Evolutionary conservation across 2,113 vertebrate genomes (phyloP), one percentile per base, ranked within the genome.

Genomic region (Chinchilla lanigera): DNA sequence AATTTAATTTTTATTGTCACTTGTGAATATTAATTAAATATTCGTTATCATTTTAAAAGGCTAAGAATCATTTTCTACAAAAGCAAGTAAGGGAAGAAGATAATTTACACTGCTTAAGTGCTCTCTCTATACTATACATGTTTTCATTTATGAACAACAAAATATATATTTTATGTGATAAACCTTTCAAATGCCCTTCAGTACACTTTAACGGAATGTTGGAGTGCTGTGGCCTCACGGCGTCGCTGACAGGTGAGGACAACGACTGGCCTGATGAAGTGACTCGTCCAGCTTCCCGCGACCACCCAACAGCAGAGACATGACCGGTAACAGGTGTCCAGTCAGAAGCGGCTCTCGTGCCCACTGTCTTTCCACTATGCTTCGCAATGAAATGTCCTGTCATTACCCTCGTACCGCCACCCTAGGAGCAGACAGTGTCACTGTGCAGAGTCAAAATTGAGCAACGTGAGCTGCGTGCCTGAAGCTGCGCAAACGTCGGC

Each of bases 21-120:
- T 77, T 92, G 33, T 47, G 61, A 89, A 78, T 92, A 80, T 61
- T 63, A 84, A 38, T 91, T 88, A 94, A 86, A 58, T 65, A 69
- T 50, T 58, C 7, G 89, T 26, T 71, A 65, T 63, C 94, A 67
- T 17, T 60, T 85, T 94, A 52, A 61, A 92, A 65, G 54, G 35
- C 3, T 50, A 63, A 73, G 19, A 86, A 81, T 63, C 50, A 65
- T 73, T 93, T 95, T 86, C 44, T 89, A 69, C 35, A 7, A 94
- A 91, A 91, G 86, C 35, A 14, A 56, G 65, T 2, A 17, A 60
- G 71, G 69, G 9, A 75, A 52, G 17, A 65, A 52, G 26, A 78
- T 56, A 88, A n/a, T 24, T 77, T 95, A 61, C 7, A 63, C 4
- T 65, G 22, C 63, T 93, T 13, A 93, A 73, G n/a, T n/a, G 19